Conservation (phyloP, 1,140 invertebrate species). For the Rhopalosiphum maidis region DNA sequence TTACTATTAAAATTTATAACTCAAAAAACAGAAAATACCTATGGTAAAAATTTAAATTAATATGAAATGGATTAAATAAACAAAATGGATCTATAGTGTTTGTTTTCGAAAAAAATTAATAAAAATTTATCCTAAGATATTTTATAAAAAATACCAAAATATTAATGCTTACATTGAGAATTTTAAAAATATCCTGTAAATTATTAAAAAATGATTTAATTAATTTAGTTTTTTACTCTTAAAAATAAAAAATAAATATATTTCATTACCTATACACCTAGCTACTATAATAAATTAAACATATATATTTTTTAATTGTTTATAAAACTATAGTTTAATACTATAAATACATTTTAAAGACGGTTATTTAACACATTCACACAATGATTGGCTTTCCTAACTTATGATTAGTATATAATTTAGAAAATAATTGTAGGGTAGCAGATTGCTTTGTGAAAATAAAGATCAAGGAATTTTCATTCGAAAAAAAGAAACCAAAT, state of each 20-base stretch:
- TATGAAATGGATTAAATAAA: background rate
- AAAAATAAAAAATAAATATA: background rate
- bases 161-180: too few relatives aligned
- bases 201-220: background rate
- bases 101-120: background rate
- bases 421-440: background rate
- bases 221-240: too few relatives aligned
- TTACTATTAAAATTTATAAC: background rate
- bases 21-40: too few relatives aligned
- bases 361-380: background rate
- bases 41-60: too few relatives aligned
- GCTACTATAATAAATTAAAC: too few relatives aligned
- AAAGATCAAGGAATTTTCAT: background rate
- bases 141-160: too few relatives aligned
- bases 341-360: background rate
- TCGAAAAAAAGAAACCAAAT: constrained; percentile 61
- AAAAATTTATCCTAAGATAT: too few relatives aligned
- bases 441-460: background rate
- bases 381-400: background rate
- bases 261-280: too few relatives aligned
- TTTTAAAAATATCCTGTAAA: too few relatives aligned
- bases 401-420: background rate
- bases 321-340: background rate
- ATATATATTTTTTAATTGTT: background rate
- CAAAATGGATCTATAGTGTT: background rate